Evolutionary conservation across 2,888 invertebrate species (phyloP).

Genomic region (Cephus spinipes): DNA sequence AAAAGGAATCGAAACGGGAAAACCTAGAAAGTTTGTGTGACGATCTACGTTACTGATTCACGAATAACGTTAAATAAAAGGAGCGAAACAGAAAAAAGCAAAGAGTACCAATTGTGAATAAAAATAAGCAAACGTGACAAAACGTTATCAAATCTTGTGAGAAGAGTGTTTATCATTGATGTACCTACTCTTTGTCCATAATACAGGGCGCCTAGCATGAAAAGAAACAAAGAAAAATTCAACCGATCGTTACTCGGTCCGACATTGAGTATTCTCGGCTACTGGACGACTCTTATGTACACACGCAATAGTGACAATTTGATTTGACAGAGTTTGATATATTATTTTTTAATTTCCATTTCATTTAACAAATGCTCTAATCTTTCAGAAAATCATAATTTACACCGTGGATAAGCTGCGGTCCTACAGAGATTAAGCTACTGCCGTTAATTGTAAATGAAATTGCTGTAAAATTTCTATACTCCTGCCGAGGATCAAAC

Average conservation of each 20-base stretch:
- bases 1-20: conserved; percentile 15
- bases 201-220: conserved; percentile 66
- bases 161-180: conserved; percentile 39
- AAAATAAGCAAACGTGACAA: not conserved
- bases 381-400: not conserved
- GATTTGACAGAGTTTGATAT: not conserved
- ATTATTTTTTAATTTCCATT: not conserved
- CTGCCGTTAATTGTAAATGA: not conserved
- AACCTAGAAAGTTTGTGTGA: not conserved
- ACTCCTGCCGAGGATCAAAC: conserved; percentile 29
- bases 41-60: conserved; percentile 4
- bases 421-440: not conserved
- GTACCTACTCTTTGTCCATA: conserved; percentile 65
- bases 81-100: conserved; percentile 15
- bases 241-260: not conserved
- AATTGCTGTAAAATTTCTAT: not conserved
- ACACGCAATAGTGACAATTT: not conserved
- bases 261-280: not conserved
- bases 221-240: conserved; percentile 50
- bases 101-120: conserved; percentile 14
- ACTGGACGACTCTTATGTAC: not conserved
- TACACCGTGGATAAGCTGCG: not conserved
- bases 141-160: not conserved
- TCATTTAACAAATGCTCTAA: not conserved
- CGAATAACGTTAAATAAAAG: not conserved